Conservation (phyloP, 2,888 invertebrate genomes). For the Plusia festucae region DNA sequence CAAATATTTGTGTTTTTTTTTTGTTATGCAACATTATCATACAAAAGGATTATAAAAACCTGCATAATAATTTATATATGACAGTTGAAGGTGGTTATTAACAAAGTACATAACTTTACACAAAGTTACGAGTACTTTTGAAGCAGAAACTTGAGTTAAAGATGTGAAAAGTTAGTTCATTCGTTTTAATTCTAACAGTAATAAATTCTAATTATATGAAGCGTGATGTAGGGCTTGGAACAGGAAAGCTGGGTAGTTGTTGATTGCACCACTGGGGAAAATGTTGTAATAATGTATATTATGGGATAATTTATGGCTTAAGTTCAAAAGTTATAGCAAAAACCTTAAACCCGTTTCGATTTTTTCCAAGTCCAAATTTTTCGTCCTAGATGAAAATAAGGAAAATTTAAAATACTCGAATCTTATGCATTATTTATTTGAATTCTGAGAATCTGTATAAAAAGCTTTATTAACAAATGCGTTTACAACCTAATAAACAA, state of each 20-base stretch:
- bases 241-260: not conserved
- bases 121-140: not conserved
- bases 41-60: not conserved
- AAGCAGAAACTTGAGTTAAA: constrained; percentile 8
- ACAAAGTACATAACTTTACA: constrained; percentile 5
- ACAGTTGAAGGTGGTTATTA: constrained; percentile 1
- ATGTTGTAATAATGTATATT: not conserved
- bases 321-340: too few relatives aligned
- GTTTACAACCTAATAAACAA: too few relatives aligned
- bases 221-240: not conserved
- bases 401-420: too few relatives aligned
- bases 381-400: too few relatives aligned
- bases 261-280: not conserved
- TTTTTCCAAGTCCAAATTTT: too few relatives aligned
- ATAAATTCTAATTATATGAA: constrained; percentile 3
- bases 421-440: too few relatives aligned
- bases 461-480: too few relatives aligned
- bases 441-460: too few relatives aligned
- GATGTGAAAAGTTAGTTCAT: constrained; percentile 9
- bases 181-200: constrained; percentile 2
- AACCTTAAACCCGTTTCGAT: not conserved
- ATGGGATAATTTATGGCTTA: not conserved
- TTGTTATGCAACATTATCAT: not conserved
- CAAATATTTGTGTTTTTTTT: not conserved
- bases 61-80: not conserved